Base-by-base conservation (phyloP, 1,140 invertebrate genomes). In the Nasonia vitripennis region DNA sequence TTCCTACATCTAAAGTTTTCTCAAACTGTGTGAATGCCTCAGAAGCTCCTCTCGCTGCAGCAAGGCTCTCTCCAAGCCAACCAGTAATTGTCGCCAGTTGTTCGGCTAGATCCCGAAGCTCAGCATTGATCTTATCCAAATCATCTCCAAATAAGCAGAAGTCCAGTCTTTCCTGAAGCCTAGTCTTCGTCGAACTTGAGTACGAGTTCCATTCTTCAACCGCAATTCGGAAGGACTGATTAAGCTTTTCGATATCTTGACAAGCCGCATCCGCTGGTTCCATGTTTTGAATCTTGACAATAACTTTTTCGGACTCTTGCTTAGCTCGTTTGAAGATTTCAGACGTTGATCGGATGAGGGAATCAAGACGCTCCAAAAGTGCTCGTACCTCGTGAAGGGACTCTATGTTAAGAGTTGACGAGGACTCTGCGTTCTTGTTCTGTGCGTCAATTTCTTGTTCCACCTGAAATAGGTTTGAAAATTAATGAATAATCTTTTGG, bases 1-100 rank as follows among this genome's bases (percentile, higher is more conserved):
- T 48, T 93, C 91, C 94, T 93, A 97, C 96, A 93, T 95, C 94
- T 87, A 97, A 95, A 75, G 96, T 97, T 92, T 95, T 95, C 92
- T 97, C 96, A 91, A 98, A 97, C 87, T 97, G 95, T 75, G 94
- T 94, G 90, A 97, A 98, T 70, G 96, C 95, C 80, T 95, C 93
- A 12, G 96, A 96, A 80, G 95, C 96, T 73, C 95, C 94, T 91
- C 95, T 95, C 2, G 96, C 96, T 55, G 95, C 94, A 12, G 94
- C 93, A 83, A 97, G 91, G 88, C 96, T 97, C 89, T 97, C 96
- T 20, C 96, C 96, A 2, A 91, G 82, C 89, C 87, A 90, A 11
- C 87, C 88, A 34, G 89, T 90, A 5, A 92, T 90, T 0, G 86
- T 89, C 73, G 85, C 89, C 67, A 92, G 78, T 73, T 92, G 90